These are phyloP conservation scores for Tineola bisselliella DNA, from an alignment of 2,888 invertebrate genomes.

Conservation along the genomic window DNA sequence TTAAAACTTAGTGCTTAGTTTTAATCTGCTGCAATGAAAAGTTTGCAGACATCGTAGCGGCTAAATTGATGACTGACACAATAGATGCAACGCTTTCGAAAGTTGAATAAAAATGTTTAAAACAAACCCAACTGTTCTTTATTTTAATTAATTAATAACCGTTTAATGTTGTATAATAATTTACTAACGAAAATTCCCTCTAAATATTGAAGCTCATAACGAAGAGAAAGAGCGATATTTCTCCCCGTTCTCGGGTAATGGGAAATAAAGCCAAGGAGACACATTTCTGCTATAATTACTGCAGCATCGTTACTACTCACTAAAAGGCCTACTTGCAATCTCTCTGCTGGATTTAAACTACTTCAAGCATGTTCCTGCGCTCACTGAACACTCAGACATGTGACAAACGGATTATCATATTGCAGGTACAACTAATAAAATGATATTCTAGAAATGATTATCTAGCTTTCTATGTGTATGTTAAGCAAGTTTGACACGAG, in stretches of 20 bases:
- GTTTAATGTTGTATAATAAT: conserved; percentile 15
- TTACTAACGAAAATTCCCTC: conserved; percentile 14
- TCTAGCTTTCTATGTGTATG: background rate
- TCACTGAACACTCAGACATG: background rate
- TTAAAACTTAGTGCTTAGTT: too few species aligned
- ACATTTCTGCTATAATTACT: conserved; percentile 1
- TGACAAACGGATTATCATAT: background rate
- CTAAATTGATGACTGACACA: too few species aligned
- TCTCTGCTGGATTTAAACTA: too few species aligned
- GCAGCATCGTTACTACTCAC: conserved; percentile 2
- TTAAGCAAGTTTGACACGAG: background rate
- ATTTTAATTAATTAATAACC: background rate
- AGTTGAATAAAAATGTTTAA: too few species aligned
- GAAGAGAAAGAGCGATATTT: background rate
- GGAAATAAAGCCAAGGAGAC: background rate
- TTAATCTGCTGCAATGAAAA: too few species aligned
- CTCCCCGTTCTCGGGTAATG: background rate
- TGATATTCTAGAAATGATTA: too few species aligned
- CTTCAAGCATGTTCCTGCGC: background rate
- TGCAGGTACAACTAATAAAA: background rate
- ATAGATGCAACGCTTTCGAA: too few species aligned
- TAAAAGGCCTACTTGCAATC: background rate
- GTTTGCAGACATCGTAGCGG: too few species aligned
- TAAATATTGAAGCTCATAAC: background rate
- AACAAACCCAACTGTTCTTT: too few species aligned